Conservation (phyloP, 2,113 vertebrate genomes). For the Pantherophis guttatus region DNA sequence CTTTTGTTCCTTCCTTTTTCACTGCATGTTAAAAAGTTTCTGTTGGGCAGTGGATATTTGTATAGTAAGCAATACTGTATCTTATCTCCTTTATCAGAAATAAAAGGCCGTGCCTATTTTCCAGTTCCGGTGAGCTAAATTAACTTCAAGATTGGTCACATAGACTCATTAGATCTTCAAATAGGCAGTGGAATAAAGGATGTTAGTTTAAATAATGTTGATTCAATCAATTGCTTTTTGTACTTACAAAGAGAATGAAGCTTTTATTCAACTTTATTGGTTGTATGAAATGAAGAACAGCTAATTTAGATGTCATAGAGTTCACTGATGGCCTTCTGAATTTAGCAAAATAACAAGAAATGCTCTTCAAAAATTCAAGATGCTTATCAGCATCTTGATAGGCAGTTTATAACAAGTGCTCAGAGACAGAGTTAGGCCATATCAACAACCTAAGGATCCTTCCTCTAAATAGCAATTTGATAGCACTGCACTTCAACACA, state of each 20-base stretch:
- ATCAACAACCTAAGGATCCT: background rate
- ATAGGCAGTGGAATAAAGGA: background rate
- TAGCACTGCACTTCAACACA: background rate
- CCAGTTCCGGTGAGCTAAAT: background rate
- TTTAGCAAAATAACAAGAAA: background rate
- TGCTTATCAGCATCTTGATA: background rate
- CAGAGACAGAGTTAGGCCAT: background rate
- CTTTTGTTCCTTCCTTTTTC: background rate
- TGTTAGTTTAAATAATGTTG: slow-evolving; percentile 4
- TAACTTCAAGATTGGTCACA: background rate
- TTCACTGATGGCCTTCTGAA: background rate
- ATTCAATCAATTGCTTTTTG: slow-evolving; percentile 6
- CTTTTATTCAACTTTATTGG: background rate
- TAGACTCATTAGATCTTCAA: slow-evolving; percentile 29
- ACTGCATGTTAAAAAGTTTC: background rate
- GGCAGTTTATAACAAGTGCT: background rate
- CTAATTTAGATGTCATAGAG: background rate
- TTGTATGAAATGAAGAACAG: background rate
- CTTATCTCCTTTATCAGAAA: slow-evolving; percentile 1
- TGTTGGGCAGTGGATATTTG: background rate
- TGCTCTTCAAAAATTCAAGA: background rate
- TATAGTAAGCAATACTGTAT: background rate
- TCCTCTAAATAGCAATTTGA: background rate
- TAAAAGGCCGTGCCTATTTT: slow-evolving; percentile 7
- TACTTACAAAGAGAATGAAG: background rate